phyloP scores from a whole-genome alignment of 2,888 invertebrate genomes.

The Drosophila pegasa region DNA sequence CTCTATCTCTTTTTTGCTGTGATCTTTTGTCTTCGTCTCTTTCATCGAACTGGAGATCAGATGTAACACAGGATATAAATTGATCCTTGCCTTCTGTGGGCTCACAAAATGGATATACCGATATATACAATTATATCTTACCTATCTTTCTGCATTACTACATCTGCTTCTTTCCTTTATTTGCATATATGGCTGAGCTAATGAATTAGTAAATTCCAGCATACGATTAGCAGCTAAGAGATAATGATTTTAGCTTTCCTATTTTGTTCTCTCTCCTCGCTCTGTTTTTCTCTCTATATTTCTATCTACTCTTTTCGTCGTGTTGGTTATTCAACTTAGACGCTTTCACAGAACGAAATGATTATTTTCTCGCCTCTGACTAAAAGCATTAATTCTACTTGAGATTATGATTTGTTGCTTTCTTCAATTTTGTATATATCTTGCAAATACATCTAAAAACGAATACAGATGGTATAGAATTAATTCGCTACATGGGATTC shows the following conservation, averaged over 20 bases:
- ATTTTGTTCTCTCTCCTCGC: background rate
- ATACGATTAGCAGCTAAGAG: background rate
- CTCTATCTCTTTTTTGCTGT: background rate
- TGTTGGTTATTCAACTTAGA: no score
- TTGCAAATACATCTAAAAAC: background rate
- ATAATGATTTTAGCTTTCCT: background rate
- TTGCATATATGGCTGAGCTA: background rate
- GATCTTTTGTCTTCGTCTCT: no score
- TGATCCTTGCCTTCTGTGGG: background rate
- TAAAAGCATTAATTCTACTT: no score
- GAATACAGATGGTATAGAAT: background rate
- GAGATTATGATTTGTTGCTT: background rate
- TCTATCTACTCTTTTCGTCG: no score
- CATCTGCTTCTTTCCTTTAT: background rate
- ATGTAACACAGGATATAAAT: background rate
- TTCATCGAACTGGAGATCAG: background rate
- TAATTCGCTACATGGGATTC: background rate
- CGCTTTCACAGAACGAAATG: no score
- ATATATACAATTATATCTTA: no score
- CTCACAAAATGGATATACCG: no score
- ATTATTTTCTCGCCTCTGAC: no score
- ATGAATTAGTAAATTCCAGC: no score
- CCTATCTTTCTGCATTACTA: no score
- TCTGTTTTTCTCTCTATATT: no score
- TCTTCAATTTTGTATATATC: background rate